Conservation (phyloP, 1,140 invertebrate genomes). For the Stegodyphus mimosarum region DNA sequence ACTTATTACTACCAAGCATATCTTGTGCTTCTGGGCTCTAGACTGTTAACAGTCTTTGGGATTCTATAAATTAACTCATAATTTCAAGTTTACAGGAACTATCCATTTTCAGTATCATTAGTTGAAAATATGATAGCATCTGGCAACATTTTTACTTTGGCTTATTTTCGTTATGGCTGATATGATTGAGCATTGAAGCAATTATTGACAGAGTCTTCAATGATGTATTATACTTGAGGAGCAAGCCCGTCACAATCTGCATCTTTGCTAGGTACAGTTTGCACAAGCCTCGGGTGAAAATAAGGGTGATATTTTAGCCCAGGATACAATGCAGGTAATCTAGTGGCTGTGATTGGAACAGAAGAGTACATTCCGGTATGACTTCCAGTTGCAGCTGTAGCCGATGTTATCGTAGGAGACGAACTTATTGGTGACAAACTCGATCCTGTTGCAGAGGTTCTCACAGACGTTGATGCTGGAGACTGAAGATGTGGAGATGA, state of each 20-base stretch:
- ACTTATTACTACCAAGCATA: too few relatives aligned
- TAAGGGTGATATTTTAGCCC: slow-evolving; percentile 58
- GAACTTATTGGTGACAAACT: slow-evolving; percentile 56
- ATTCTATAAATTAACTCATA: not conserved
- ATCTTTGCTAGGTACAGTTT: slow-evolving; percentile 35
- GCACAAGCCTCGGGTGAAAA: slow-evolving; percentile 57
- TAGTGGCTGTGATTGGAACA: slow-evolving; percentile 23
- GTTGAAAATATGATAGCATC: not conserved
- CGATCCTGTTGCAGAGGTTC: slow-evolving; percentile 31
- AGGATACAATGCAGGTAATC: slow-evolving; percentile 40
- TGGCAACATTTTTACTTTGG: not conserved
- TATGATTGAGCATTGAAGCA: not conserved
- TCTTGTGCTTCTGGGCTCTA: not conserved
- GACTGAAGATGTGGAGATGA: slow-evolving; percentile 15
- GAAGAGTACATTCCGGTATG: slow-evolving; percentile 25
- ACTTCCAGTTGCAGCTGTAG: not conserved
- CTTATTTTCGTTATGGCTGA: not conserved
- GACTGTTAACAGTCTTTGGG: not conserved
- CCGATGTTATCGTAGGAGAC: slow-evolving; percentile 16
- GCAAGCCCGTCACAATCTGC: slow-evolving; percentile 41
- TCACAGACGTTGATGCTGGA: slow-evolving; percentile 4
- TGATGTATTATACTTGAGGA: slow-evolving; percentile 23
- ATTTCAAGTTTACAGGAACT: not conserved
- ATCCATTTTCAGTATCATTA: not conserved
- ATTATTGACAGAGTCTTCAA: not conserved